Evolutionary conservation across 2,888 invertebrate genomes (phyloP).

Genomic region (Cephus runcator): DNA sequence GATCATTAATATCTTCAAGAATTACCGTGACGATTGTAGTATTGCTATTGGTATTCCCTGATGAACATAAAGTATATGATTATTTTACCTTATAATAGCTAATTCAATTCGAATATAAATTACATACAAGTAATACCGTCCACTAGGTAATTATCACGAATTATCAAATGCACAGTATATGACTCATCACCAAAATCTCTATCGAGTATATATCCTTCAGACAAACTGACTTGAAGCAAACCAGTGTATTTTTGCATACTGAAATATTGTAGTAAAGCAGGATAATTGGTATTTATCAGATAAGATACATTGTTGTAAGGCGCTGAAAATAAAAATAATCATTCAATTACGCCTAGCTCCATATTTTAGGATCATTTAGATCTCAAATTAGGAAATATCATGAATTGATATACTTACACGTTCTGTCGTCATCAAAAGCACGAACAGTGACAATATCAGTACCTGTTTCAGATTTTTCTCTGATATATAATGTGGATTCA

Average conservation of each 20-base stretch:
- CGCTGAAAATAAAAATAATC: slow-evolving; percentile 49
- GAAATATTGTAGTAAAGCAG: slow-evolving; percentile 67
- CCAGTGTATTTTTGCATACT: slow-evolving; percentile 67
- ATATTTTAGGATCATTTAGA: slow-evolving; percentile 20
- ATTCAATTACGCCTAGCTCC: not conserved
- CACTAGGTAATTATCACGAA: slow-evolving; percentile 69
- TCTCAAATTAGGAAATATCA: slow-evolving; percentile 49
- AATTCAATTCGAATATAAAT: not conserved
- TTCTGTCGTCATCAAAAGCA: slow-evolving; percentile 71
- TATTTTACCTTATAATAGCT: not conserved
- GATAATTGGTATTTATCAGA: slow-evolving; percentile 67
- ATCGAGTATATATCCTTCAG: slow-evolving; percentile 66
- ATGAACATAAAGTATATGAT: not conserved
- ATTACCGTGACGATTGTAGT: slow-evolving; percentile 65
- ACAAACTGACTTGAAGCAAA: slow-evolving; percentile 65
- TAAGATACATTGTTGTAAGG: slow-evolving; percentile 70
- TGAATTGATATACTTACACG: slow-evolving; percentile 62
- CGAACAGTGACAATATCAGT: slow-evolving; percentile 63
- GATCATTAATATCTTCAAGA: slow-evolving; percentile 73
- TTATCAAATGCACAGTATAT: slow-evolving; percentile 67
- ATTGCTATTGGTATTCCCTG: slow-evolving; percentile 40
- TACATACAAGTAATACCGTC: slow-evolving; percentile 59
- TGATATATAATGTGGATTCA: slow-evolving; percentile 60
- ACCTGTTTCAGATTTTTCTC: slow-evolving; percentile 67
- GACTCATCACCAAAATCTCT: slow-evolving; percentile 66